These are phyloP conservation scores for Neosilurus mollespiculum DNA, from an alignment of 2,797 vertebrate genomes.

Conservation along the genomic window DNA sequence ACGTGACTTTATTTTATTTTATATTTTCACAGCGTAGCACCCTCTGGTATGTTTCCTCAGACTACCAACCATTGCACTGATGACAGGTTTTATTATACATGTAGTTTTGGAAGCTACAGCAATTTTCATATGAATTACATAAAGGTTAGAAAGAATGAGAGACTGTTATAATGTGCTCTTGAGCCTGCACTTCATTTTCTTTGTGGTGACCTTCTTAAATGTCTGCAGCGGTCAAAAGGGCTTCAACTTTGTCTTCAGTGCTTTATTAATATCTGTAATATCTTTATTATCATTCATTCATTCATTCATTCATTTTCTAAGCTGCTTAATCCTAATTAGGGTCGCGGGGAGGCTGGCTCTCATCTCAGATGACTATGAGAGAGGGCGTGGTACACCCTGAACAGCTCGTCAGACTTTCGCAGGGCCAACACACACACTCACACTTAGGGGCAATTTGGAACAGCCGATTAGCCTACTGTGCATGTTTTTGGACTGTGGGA, in stretches of 20 bases:
- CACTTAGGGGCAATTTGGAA: too few species aligned
- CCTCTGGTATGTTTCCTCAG: neutral
- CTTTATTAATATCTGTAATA: neutral
- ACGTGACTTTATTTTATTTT: neutral
- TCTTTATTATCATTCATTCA: neutral
- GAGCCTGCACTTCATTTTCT: neutral
- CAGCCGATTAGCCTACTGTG: too few species aligned
- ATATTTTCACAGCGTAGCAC: neutral
- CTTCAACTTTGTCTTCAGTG: neutral
- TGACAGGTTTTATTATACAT: neutral
- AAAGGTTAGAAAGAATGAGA: neutral
- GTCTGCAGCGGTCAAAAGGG: neutral
- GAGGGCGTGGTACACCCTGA: too few species aligned
- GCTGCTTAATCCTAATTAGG: too few species aligned
- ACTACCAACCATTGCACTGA: neutral
- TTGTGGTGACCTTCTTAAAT: neutral
- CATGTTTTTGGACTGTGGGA: too few species aligned
- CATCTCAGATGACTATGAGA: too few species aligned
- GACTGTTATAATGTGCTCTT: neutral
- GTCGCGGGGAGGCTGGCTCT: too few species aligned
- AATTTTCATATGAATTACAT: neutral
- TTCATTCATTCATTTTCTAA: too few species aligned
- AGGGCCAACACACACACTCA: too few species aligned
- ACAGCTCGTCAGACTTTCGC: too few species aligned
- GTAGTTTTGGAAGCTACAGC: neutral